These are phyloP conservation scores for Zaprionus ornatus DNA, from an alignment of 1,140 invertebrate genomes.

Conservation along the genomic window DNA sequence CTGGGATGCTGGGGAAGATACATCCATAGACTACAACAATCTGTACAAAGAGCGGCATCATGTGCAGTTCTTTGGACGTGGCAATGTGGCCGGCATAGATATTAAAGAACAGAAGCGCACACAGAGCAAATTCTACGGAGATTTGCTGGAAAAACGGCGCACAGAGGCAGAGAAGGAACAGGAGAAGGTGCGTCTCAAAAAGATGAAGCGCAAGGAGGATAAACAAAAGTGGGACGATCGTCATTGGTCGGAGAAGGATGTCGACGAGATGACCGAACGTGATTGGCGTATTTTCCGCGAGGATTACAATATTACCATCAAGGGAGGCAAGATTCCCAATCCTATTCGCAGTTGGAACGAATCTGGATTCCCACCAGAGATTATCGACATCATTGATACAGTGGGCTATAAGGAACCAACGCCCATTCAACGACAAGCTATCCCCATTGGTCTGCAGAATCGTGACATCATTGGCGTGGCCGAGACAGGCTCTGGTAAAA, in stretches of 20 bases:
- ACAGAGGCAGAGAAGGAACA: conserved; percentile 99
- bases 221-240: conserved; percentile 99
- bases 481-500: conserved; percentile 99
- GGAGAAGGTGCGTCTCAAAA: conserved; percentile 96
- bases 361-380: conserved; percentile 94
- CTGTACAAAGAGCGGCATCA: conserved; percentile 98
- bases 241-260: conserved; percentile 98
- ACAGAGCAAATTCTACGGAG: conserved; percentile 99
- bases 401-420: conserved; percentile 99
- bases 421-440: conserved; percentile 99
- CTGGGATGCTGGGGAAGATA: conserved; percentile 99
- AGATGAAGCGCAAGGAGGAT: conserved; percentile 97
- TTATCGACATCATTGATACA: conserved; percentile 97
- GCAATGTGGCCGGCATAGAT: conserved; percentile 98
- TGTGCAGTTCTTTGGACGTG: conserved; percentile 98
- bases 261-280: conserved; percentile 98
- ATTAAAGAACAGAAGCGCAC: conserved; percentile 98
- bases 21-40: conserved; percentile 98
- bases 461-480: conserved; percentile 99
- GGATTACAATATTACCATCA: conserved; percentile 99
- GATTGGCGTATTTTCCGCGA: conserved; percentile 99
- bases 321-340: conserved; percentile 98
- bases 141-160: conserved; percentile 96
- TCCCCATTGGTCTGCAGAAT: conserved; percentile 99
- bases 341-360: conserved; percentile 98